Conservation (phyloP, 2,113 vertebrate genomes). For the Tursiops truncatus region DNA sequence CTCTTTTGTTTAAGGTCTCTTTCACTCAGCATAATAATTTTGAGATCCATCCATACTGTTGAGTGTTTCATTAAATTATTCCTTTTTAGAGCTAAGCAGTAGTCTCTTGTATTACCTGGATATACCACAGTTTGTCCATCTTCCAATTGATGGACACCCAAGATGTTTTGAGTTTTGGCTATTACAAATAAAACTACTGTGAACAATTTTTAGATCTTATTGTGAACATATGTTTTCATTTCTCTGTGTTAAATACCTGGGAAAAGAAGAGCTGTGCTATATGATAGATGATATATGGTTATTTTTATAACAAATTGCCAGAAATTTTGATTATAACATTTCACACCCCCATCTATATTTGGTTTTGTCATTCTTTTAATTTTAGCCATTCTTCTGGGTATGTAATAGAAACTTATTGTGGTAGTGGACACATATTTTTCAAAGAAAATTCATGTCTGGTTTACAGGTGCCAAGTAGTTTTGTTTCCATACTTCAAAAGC, state of each 20-base stretch:
- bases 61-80: neutral
- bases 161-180: neutral
- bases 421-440: neutral
- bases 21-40: neutral
- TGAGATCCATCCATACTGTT: neutral
- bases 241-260: neutral
- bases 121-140: neutral
- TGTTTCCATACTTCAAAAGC: conserved; percentile 26
- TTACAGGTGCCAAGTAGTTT: conserved; percentile 11
- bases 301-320: conserved; percentile 5
- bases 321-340: neutral
- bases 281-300: neutral
- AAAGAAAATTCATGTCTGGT: neutral
- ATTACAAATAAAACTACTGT: neutral
- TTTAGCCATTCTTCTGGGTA: conserved; percentile 2
- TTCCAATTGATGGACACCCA: neutral
- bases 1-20: neutral
- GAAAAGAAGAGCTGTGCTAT: neutral
- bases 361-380: neutral
- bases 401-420: neutral
- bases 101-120: neutral
- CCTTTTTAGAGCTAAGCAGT: neutral
- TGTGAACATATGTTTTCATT: neutral
- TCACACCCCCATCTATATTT: neutral
- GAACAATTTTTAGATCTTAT: neutral